phyloP scores from a whole-genome alignment of 2,113 vertebrate genomes.

The Sterrhoptilus dennistouni region DNA sequence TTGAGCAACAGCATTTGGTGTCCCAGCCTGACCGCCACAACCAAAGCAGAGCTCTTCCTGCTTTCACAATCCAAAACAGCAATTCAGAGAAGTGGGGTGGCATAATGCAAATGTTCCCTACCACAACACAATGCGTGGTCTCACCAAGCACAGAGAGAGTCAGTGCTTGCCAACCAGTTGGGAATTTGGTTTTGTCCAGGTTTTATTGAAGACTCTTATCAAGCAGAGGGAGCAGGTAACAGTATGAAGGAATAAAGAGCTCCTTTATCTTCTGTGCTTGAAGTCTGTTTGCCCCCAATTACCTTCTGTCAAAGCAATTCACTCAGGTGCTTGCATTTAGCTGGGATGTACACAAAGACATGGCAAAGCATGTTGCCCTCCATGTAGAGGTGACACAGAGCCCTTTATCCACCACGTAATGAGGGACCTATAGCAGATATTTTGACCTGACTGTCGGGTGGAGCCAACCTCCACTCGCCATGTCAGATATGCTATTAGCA shows the following conservation, averaged over 20 bases:
- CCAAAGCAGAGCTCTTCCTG: neutral
- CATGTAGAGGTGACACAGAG: neutral
- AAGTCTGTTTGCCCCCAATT: neutral
- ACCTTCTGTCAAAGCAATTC: neutral
- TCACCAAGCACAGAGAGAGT: neutral
- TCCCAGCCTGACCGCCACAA: neutral
- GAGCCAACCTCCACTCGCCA: neutral
- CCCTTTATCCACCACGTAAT: neutral
- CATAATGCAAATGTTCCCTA: neutral
- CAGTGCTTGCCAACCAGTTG: neutral
- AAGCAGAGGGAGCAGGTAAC: neutral
- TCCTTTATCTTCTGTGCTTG: neutral
- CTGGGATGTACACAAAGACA: neutral
- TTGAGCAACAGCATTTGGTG: neutral
- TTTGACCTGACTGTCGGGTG: neutral
- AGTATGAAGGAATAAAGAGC: neutral
- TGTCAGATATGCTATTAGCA: neutral
- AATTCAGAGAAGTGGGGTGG: neutral
- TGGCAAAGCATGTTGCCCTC: neutral
- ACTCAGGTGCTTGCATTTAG: neutral
- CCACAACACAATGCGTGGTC: accelerated
- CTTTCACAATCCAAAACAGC: neutral
- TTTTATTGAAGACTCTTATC: neutral
- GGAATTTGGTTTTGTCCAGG: neutral
- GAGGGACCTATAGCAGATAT: neutral